Evolutionary conservation across 2,888 invertebrate genomes (phyloP), one percentile per base, ranked within the genome.

Genomic region (Zaprionus obscuricornis): DNA sequence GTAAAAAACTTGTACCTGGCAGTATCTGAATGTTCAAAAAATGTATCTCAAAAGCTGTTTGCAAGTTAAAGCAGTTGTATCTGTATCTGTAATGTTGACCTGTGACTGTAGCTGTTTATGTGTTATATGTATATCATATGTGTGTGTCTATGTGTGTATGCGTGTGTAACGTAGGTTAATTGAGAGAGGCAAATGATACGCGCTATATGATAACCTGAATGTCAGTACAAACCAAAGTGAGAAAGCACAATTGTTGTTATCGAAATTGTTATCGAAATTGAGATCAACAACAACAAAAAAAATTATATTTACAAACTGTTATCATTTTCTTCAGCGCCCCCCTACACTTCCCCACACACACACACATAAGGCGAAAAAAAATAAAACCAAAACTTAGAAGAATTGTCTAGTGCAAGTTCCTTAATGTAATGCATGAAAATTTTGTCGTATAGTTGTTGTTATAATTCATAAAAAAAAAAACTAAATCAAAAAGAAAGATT

Each of bases 41-140:
- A n/a, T n/a, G n/a, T n/a, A n/a, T n/a, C n/a, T n/a, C n/a, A n/a
- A n/a, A n/a, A n/a, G n/a, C n/a, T n/a, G n/a, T n/a, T n/a, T n/a
- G n/a, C n/a, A n/a, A n/a, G n/a, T n/a, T n/a, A n/a, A n/a, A n/a
- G 37, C 37, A 65, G 40, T 63, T 74, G 81, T 81, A 81, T 86
- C 81, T 81, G 86, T 86, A 82, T 81, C 68, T 49, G 83, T 68
- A 64, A 85, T 63, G 58, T 72, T 74, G 22, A 18, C 36, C 42
- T 52, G 60, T 66, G 70, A 59, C 67, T 59, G 46, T 26, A 62
- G 18, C 20, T 51, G 60, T 66, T 39, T 60, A 34, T 54, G 50
- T 40, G 10, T 47, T 50, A 17, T 17, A 27, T 13, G 4, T 34
- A 43, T 29, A 16, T 43, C 27, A 7, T 17, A 14, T 22, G 26